These are phyloP conservation scores for Rhingia campestris DNA, from an alignment of 2,888 invertebrate genomes.

Conservation along the genomic window DNA sequence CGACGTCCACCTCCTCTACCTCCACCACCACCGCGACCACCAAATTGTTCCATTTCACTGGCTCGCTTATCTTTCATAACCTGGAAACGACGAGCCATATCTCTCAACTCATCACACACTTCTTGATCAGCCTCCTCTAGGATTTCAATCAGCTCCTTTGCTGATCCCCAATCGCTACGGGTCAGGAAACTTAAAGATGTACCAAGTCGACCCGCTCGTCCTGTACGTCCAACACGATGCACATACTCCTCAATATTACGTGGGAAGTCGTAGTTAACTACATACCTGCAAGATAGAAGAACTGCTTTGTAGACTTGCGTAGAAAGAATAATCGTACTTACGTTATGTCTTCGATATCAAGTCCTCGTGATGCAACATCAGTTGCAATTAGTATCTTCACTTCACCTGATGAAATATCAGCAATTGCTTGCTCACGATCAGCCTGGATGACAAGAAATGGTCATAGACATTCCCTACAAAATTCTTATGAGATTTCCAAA, in stretches of 20 bases:
- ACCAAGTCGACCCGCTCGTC: conserved; percentile 94
- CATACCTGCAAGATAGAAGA: conserved; percentile 83
- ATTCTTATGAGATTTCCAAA: conserved; percentile 36
- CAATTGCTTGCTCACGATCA: conserved; percentile 91
- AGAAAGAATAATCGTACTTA: conserved; percentile 77
- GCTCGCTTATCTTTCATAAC: conserved; percentile 87
- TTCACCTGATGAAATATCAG: conserved; percentile 90
- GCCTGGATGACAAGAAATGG: conserved; percentile 78
- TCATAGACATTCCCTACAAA: not conserved
- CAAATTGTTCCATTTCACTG: conserved; percentile 80
- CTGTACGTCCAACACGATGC: conserved; percentile 97
- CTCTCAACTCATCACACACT: conserved; percentile 89
- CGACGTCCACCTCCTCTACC: conserved; percentile 71
- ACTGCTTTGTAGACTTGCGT: not conserved
- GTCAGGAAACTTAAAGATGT: conserved; percentile 92
- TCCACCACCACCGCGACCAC: conserved; percentile 77
- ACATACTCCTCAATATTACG: conserved; percentile 95
- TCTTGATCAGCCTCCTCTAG: conserved; percentile 93
- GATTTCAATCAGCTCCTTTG: conserved; percentile 91
- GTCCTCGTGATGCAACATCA: conserved; percentile 96
- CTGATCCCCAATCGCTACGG: conserved; percentile 91
- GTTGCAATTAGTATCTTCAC: conserved; percentile 95
- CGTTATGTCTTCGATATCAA: conserved; percentile 94
- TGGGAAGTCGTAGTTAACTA: conserved; percentile 96
- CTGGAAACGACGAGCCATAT: conserved; percentile 90